A percentile compares a stretch with the other conserved stretches of the same genome.
Conservation (phyloP, 2,888 invertebrate genomes). For the Tipula lateralis region DNA sequence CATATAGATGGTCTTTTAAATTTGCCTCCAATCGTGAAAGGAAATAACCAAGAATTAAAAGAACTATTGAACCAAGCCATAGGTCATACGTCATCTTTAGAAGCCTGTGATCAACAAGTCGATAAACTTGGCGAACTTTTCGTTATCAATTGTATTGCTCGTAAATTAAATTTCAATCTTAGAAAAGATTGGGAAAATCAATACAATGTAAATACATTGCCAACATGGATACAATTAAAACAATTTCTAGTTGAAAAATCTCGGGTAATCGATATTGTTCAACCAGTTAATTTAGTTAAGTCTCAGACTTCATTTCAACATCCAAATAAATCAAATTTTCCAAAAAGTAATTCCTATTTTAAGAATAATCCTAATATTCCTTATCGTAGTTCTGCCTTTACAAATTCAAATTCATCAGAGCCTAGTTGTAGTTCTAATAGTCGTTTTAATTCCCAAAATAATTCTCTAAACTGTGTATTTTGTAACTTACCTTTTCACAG, state of each 20-base stretch:
- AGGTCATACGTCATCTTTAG: background rate
- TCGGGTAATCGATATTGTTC: background rate
- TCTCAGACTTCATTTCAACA: background rate
- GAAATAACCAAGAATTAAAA: no score
- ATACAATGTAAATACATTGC: background rate
- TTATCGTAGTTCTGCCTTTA: background rate
- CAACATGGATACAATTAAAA: background rate
- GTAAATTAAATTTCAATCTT: background rate
- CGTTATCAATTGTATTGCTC: background rate
- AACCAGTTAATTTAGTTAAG: background rate
- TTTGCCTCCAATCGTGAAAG: background rate
- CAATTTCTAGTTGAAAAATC: background rate
- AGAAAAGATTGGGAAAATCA: background rate
- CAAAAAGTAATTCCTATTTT: background rate
- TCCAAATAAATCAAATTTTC: background rate
- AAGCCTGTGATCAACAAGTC: background rate
- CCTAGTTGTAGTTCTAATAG: background rate
- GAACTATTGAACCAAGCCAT: no score
- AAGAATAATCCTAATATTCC: background rate
- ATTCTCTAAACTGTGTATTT: no score
- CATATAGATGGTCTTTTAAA: background rate
- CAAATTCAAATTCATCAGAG: background rate
- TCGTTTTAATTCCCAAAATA: no score
- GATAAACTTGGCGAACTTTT: background rate
- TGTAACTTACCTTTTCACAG: no score